Evolutionary conservation across 2,888 invertebrate species (phyloP).

Genomic region (Phyllotreta cruciferae): DNA sequence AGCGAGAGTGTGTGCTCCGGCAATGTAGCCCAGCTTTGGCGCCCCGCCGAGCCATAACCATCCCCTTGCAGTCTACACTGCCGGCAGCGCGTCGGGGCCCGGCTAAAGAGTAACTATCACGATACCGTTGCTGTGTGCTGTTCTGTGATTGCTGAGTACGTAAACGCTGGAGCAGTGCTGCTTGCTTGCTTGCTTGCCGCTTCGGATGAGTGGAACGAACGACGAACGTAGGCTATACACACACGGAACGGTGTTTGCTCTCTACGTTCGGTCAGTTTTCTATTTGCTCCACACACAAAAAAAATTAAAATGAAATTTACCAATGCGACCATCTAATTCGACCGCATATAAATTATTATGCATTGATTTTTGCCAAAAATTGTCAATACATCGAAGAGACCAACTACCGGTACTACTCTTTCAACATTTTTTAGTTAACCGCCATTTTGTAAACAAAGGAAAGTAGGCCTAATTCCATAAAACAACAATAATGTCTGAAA

Average conservation of each 20-base stretch:
- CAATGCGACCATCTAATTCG: too few species aligned
- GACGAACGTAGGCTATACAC: constrained; percentile 27
- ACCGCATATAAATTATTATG: too few species aligned
- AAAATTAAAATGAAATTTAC: too few species aligned
- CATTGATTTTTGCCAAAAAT: too few species aligned
- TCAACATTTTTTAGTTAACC: too few species aligned
- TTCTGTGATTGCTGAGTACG: constrained; percentile 21
- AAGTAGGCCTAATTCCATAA: too few species aligned
- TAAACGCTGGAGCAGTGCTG: constrained; percentile 19
- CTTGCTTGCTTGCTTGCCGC: background rate
- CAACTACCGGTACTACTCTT: too few species aligned
- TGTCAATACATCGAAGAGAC: too few species aligned
- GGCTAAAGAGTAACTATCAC: constrained; percentile 40
- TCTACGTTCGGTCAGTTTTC: too few species aligned
- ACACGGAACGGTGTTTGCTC: constrained; percentile 13
- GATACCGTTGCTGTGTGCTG: constrained; percentile 30
- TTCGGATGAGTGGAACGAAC: constrained; percentile 33
- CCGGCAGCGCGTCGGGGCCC: constrained; percentile 54
- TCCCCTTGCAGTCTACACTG: constrained; percentile 58
- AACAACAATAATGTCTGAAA: too few species aligned
- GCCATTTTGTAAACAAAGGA: too few species aligned
- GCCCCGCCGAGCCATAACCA: constrained; percentile 60
- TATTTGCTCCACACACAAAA: too few species aligned
- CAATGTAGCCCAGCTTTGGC: constrained; percentile 54
- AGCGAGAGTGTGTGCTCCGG: constrained; percentile 53